Conservation (phyloP, 1,140 invertebrate genomes). For the Calliopsis andreniformis region DNA sequence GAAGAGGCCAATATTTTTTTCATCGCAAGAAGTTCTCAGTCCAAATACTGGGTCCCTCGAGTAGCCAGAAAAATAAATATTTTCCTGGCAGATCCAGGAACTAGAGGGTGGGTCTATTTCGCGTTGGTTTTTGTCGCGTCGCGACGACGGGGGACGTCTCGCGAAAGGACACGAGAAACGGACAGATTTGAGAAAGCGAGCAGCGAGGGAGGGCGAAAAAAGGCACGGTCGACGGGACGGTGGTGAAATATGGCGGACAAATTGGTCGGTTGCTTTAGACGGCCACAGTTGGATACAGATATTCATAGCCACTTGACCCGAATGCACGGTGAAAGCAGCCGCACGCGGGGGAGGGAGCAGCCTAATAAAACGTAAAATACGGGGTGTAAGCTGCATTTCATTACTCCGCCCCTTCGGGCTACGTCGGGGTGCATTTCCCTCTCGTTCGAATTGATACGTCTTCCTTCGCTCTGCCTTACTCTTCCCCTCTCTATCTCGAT, state of each 20-base stretch:
- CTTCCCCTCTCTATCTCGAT: not conserved
- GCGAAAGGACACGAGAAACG: constrained; percentile 2
- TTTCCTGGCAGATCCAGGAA: not conserved
- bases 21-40: not conserved
- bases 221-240: constrained; percentile 22
- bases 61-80: not conserved
- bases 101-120: constrained; percentile 13
- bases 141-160: not conserved
- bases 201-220: not conserved
- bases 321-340: constrained; percentile 51
- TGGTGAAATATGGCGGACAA: constrained; percentile 60
- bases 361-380: constrained; percentile 64
- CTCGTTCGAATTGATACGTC: constrained; percentile 24
- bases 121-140: not conserved
- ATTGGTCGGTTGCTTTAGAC: constrained; percentile 62
- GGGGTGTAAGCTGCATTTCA: constrained; percentile 60
- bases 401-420: constrained; percentile 9
- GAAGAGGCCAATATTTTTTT: not conserved
- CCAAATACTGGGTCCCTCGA: not conserved
- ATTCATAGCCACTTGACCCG: constrained; percentile 70
- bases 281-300: constrained; percentile 60
- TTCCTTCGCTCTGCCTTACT: constrained; percentile 2
- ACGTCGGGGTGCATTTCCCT: constrained; percentile 1
- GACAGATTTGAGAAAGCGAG: constrained; percentile 1
- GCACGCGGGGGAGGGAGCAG: constrained; percentile 10